Conservation (phyloP, 2,888 invertebrate genomes). For the Dioctria rufipes region DNA sequence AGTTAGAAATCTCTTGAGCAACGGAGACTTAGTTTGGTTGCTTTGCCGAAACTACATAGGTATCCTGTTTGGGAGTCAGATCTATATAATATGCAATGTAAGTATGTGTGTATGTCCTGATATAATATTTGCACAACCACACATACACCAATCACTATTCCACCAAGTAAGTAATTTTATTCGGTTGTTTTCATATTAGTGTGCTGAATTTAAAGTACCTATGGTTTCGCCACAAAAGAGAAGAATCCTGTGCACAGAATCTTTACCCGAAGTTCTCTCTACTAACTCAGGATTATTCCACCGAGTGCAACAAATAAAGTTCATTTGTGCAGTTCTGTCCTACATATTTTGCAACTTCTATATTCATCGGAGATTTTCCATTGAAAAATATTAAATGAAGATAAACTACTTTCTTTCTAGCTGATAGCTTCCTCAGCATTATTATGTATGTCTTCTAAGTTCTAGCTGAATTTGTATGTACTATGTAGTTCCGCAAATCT, state of each 20-base stretch:
- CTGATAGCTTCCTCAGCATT: too few species aligned
- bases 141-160: not conserved
- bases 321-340: slow-evolving; percentile 45
- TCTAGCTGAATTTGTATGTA: too few species aligned
- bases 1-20: not conserved
- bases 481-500: too few species aligned
- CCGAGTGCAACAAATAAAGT: slow-evolving; percentile 49
- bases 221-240: not conserved
- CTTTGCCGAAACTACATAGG: not conserved
- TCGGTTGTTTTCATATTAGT: not conserved
- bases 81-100: too few species aligned
- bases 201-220: slow-evolving; percentile 12
- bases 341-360: slow-evolving; percentile 38
- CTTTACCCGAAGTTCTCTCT: not conserved
- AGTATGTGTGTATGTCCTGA: too few species aligned
- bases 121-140: too few species aligned
- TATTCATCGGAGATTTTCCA: not conserved
- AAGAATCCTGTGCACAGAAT: slow-evolving; percentile 22
- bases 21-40: too few species aligned
- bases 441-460: too few species aligned
- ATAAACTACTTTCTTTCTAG: too few species aligned
- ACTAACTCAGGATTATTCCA: slow-evolving; percentile 43
- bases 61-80: not conserved
- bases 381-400: too few species aligned
- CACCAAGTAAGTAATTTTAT: not conserved